phyloP scores from a whole-genome alignment of 64 coral and sea anemone species.

The Dendrophyllia cribrosa region DNA sequence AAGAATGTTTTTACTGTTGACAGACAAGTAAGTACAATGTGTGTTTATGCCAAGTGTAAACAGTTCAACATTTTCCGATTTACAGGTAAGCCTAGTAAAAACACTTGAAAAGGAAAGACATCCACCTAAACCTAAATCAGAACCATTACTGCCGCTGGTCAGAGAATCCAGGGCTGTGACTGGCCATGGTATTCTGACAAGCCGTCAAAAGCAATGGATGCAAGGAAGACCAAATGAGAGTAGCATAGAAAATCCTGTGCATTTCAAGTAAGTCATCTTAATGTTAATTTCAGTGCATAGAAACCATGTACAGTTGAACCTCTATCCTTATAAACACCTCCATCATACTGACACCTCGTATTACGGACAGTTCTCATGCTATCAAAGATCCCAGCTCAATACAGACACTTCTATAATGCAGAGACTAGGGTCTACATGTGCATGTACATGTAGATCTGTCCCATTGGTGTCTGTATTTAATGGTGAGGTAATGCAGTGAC shows the following conservation, averaged over 20 bases:
- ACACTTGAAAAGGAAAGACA: conserved; percentile 75
- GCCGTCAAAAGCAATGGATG: conserved; percentile 82
- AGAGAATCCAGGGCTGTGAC: conserved; percentile 84
- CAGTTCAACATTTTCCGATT: background rate
- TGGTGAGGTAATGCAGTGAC: too few relatives aligned
- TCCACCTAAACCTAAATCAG: conserved; percentile 73
- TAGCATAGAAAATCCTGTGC: conserved; percentile 89
- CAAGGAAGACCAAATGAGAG: conserved; percentile 75
- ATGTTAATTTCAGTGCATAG: background rate
- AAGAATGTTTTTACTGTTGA: too few relatives aligned
- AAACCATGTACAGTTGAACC: background rate
- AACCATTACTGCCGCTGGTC: conserved; percentile 80
- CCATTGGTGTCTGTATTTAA: too few relatives aligned
- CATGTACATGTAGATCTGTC: too few relatives aligned
- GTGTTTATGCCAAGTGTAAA: too few relatives aligned
- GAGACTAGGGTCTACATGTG: too few relatives aligned
- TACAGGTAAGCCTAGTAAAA: conserved; percentile 78
- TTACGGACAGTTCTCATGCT: too few relatives aligned
- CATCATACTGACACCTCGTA: too few relatives aligned
- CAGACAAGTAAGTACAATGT: too few relatives aligned
- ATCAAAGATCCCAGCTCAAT: too few relatives aligned
- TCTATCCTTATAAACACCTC: too few relatives aligned
- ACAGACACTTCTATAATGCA: too few relatives aligned
- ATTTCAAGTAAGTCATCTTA: conserved; percentile 79
- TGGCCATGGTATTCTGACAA: conserved; percentile 86